phyloP scores from a whole-genome alignment of 2,113 vertebrate genomes.

The Eolophus roseicapilla region DNA sequence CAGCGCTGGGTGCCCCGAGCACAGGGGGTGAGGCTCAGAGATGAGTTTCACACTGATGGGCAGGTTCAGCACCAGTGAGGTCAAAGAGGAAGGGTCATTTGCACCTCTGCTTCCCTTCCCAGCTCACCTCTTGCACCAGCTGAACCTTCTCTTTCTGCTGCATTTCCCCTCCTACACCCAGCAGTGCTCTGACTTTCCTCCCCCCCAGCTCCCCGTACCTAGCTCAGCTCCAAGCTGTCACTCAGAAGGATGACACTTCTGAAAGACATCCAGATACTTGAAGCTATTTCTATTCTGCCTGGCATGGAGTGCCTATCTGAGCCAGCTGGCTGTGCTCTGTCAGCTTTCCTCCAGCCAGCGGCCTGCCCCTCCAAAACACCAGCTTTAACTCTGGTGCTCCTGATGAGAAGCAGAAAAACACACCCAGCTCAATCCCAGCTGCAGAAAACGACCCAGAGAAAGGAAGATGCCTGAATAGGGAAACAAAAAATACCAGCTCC shows the following conservation, averaged over 20 bases:
- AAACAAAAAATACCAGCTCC: background rate
- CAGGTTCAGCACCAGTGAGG: background rate
- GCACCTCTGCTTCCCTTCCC: background rate
- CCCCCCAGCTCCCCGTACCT: background rate
- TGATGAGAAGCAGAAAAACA: slow-evolving; percentile 35
- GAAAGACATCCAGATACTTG: slow-evolving; percentile 48
- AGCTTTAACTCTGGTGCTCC: background rate
- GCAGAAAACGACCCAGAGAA: slow-evolving; percentile 5
- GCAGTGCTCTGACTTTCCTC: background rate
- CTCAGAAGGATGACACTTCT: slow-evolving; percentile 17
- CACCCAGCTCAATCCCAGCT: background rate
- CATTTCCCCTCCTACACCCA: background rate
- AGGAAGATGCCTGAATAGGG: background rate
- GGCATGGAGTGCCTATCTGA: slow-evolving; percentile 34
- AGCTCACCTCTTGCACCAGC: background rate
- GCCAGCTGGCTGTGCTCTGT: slow-evolving; percentile 31
- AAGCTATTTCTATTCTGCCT: slow-evolving; percentile 56
- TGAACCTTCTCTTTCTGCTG: background rate
- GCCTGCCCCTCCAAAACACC: slow-evolving; percentile 11
- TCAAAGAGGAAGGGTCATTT: background rate
- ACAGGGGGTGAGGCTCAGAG: background rate
- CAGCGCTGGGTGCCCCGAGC: background rate
- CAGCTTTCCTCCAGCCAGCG: background rate
- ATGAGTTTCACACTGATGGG: background rate
- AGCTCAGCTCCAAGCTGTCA: slow-evolving; percentile 22